Evolutionary conservation across 1,140 invertebrate species (phyloP), one percentile per base, ranked within the genome.

Genomic region (Thrips palmi): DNA sequence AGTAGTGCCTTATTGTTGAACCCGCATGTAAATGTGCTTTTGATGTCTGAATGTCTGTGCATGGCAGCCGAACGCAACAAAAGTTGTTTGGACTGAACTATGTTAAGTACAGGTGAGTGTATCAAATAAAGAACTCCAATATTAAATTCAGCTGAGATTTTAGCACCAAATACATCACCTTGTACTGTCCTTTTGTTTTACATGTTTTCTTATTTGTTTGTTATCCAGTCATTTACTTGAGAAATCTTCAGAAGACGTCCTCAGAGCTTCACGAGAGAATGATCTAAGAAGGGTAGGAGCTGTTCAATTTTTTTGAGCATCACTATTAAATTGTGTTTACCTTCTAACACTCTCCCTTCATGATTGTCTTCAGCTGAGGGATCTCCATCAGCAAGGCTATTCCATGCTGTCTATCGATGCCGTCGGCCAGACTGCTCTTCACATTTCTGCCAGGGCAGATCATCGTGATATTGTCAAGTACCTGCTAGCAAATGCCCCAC

Each of bases 381-480:
- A 86, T 46, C 60, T 89, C 15, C 79, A 88, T 58, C 61, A 68
- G 37, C 70, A 75, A 47, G 86, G 87, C 30, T 88, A 74, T 54
- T 88, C 84, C 29, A 58, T 93, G 10, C 59, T 87, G 43, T 83
- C 82, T 25, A 82, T 83, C 47, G 86, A 93, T 57, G 64, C 75
- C 30, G 71, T 63, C 40, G 87, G 87, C 3, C 85, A 91, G 63
- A 92, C 87, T 30, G 79, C 84, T 22, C 63, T 96, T 39, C 89
- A 94, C 56, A 70, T 86, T 43, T 84, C 82, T 11, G 75, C 85
- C 12, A 67, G 76, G 42, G 77, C 80, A 50, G 87, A 87, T 12
- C 75, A 89, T 59, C 85, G 84, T 50, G 81, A 89, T 51, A 77
- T 93, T 38, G 75, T 93, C 7, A 77, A 82, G 55, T 93, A 87